phyloP scores from a whole-genome alignment of 1,140 invertebrate species.

The Ganaspis sp. region DNA sequence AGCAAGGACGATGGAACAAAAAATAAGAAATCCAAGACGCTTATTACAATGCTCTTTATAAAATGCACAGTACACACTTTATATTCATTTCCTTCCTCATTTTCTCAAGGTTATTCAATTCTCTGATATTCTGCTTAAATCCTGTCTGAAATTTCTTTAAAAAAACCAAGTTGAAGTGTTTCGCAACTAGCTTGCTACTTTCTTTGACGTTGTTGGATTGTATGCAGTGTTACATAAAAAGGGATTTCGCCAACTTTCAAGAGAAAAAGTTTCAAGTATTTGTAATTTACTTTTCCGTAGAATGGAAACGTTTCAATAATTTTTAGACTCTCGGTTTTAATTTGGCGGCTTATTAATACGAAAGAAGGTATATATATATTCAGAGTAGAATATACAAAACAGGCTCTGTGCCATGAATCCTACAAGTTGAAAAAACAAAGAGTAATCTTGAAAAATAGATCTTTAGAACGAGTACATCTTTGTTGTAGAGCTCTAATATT shows the following conservation, averaged over 20 bases:
- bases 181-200: neutral
- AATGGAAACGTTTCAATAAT: neutral
- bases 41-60: conserved; percentile 10
- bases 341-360: neutral
- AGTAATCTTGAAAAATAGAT: conserved; percentile 8
- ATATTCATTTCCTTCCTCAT: conserved; percentile 29
- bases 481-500: neutral
- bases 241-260: neutral
- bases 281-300: neutral
- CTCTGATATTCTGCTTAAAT: conserved; percentile 19
- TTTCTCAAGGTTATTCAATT: conserved; percentile 13
- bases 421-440: neutral
- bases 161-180: conserved; percentile 22
- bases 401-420: no score
- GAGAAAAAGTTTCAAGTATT: neutral
- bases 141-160: conserved; percentile 5
- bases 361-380: neutral
- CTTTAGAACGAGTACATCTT: neutral
- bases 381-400: neutral
- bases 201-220: neutral
- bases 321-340: neutral
- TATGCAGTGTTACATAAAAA: neutral
- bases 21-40: neutral
- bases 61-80: conserved; percentile 13
- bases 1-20: neutral